Conservation (phyloP, 2,113 vertebrate genomes). For the Parotia lawesii region DNA sequence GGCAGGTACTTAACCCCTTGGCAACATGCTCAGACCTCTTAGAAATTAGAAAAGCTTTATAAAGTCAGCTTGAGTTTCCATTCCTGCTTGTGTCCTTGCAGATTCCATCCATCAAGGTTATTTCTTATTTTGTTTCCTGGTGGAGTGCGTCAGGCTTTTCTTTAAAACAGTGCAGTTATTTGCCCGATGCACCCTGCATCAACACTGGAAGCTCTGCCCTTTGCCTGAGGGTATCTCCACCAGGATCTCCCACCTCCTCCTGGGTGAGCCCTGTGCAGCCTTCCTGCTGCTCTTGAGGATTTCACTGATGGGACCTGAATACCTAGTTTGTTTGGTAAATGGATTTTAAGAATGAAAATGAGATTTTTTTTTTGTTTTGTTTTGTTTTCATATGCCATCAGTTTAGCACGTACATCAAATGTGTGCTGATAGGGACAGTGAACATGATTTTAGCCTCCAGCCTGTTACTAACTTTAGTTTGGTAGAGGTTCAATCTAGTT, state of each 20-base stretch:
- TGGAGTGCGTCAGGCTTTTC: neutral
- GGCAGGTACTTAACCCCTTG: neutral
- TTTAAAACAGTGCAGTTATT: neutral
- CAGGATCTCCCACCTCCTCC: neutral
- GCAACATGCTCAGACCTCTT: neutral
- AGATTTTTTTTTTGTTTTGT: neutral
- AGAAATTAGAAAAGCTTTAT: neutral
- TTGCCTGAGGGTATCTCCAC: neutral
- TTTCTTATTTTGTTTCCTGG: neutral
- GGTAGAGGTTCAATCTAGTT: slow-evolving; percentile 52
- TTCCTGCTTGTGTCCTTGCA: neutral
- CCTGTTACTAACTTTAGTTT: slow-evolving; percentile 65
- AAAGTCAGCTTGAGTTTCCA: neutral
- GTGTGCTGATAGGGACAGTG: slow-evolving; percentile 21
- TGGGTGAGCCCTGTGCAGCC: neutral
- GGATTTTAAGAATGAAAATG: slow-evolving; percentile 24
- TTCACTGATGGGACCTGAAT: neutral
- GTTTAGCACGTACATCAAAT: slow-evolving; percentile 38
- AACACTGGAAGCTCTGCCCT: neutral
- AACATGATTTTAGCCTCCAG: slow-evolving; percentile 64
- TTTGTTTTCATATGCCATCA: slow-evolving; percentile 21
- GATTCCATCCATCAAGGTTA: neutral
- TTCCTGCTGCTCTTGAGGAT: neutral
- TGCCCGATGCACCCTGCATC: neutral
- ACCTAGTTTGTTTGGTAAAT: neutral